phyloP scores from a whole-genome alignment of 2,113 vertebrate genomes.

The Albula glossodonta region DNA sequence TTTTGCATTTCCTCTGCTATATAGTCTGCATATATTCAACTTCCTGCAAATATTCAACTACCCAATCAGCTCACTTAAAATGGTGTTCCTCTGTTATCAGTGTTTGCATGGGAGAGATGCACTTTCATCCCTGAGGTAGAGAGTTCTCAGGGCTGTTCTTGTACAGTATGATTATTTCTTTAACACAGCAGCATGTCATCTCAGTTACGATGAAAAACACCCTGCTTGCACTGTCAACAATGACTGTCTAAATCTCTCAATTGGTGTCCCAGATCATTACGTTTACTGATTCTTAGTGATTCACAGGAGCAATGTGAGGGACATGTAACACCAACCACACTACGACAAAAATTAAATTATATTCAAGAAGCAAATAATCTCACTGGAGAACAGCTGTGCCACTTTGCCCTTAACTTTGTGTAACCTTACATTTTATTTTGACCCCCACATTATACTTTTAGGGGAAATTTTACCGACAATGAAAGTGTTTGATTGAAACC shows the following conservation, averaged over 20 bases:
- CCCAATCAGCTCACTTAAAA: not conserved
- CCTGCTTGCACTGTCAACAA: constrained; percentile 8
- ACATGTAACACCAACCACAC: not conserved
- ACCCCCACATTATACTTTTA: not conserved
- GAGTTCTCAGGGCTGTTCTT: not conserved
- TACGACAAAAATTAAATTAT: no score
- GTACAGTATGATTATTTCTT: not conserved
- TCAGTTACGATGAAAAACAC: not conserved
- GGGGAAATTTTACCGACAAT: not conserved
- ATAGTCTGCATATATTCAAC: no score
- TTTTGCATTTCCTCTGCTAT: no score
- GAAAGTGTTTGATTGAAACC: not conserved
- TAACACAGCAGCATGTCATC: not conserved
- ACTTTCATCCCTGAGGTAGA: not conserved
- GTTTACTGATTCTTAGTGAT: not conserved
- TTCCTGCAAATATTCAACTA: not conserved
- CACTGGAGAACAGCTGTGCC: not conserved
- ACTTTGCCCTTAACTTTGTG: not conserved
- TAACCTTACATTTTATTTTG: not conserved
- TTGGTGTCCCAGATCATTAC: not conserved
- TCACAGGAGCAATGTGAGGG: not conserved
- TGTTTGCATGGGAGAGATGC: not conserved
- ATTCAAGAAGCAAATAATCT: no score
- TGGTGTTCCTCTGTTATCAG: not conserved
- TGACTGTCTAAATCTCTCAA: not conserved